Base-by-base conservation (phyloP, 1,140 invertebrate species). In the Saccostrea glomerata region DNA sequence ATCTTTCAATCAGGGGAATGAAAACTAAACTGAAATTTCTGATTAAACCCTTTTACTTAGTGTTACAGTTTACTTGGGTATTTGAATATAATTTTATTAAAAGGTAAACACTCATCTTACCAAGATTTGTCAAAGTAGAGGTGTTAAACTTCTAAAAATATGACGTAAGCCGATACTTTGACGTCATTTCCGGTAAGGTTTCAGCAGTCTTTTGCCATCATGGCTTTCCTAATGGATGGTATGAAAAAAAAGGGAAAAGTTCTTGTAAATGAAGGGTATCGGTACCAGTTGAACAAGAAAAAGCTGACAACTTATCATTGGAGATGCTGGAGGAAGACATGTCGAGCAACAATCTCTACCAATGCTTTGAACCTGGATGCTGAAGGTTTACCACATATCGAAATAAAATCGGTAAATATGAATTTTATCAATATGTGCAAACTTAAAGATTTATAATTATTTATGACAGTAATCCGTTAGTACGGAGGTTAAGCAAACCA, bases 271-370 rank as follows among this genome's bases (percentile, higher is more conserved):
- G n/a, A 73, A 23, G 47, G 66, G 30, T 70, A 82, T 40, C n/a
- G 66, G 66, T 73, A 87, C n/a, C 66, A 87, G 30, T 17, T 36
- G 25, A 66, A 73, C 56, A 73, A 73, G 86, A 23, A 77, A 77
- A 73, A 47, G 63, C 20, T 54, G 20, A 36, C 25, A 47, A 12
- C 15, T 20, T 54, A 82, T 20, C 47, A 87, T 12, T 73, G 36
- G 85, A 86, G 63, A 55, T 73, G 73, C 66, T 73, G 56, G 56
- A 54, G 40, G 20, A 86, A 86, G 23, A n/a, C 25, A 77, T 83
- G 40, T 30, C 7, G 40, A 36, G 82, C 36, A n/a, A 54, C 82
- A 47, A 47, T 83, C 17, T 20, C 82, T 20, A 83, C 82, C 1
- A 47, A 40, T 83, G 30, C 40, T 17, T 83, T 83, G 13, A 3